Conservation (phyloP, 2,797 vertebrate species). For the Amblyraja radiata region DNA sequence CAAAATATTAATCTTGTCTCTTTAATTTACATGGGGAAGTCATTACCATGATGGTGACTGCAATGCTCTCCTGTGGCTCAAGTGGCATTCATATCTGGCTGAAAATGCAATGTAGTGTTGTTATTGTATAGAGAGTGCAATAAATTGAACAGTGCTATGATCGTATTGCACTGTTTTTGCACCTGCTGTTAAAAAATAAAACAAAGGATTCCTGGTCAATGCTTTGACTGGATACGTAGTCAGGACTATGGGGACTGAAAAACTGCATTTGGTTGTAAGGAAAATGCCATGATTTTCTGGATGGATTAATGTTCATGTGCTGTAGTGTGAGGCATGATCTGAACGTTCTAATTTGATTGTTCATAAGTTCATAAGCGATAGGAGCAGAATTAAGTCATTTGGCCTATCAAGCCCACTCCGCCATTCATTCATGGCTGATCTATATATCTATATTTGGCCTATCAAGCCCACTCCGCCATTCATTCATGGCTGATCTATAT, state of each 20-base stretch:
- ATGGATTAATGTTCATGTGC: background rate
- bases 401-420: too few relatives aligned
- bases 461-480: too few relatives aligned
- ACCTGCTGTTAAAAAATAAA: background rate
- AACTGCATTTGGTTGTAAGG: background rate
- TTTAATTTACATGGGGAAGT: background rate
- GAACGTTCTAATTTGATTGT: background rate
- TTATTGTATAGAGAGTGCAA: background rate
- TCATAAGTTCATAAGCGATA: background rate
- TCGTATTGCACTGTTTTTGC: background rate
- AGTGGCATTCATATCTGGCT: constrained; percentile 2
- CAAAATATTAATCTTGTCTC: constrained; percentile 15
- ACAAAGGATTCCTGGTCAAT: background rate
- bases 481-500: too few relatives aligned
- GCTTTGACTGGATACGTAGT: too few relatives aligned
- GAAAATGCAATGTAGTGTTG: background rate
- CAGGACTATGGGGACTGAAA: background rate
- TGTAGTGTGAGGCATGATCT: background rate
- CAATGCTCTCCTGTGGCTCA: background rate
- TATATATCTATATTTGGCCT: too few relatives aligned
- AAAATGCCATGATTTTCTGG: background rate
- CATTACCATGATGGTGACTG: background rate
- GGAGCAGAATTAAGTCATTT: too few relatives aligned
- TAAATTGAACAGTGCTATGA: background rate
- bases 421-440: too few relatives aligned